Conservation (phyloP, 2,888 invertebrate species). For the Heliconius aoede region DNA sequence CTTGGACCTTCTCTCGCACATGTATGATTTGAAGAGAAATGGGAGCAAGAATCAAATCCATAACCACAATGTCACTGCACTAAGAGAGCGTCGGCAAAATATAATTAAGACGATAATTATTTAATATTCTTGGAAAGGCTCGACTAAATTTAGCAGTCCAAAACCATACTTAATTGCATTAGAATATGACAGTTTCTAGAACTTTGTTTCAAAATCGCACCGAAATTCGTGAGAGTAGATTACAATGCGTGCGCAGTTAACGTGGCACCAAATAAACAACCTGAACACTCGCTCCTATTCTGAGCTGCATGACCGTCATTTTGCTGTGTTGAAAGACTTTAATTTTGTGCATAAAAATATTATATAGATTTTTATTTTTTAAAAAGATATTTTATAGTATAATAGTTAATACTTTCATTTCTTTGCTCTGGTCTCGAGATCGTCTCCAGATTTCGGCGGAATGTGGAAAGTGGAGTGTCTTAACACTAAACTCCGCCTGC, state of each 20-base stretch:
- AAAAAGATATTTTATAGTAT: too few species aligned
- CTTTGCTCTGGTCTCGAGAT: not conserved
- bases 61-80: not conserved
- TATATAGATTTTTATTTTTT: too few species aligned
- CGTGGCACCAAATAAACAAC: conserved; percentile 16
- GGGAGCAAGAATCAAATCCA: not conserved
- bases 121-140: too few species aligned
- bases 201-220: conserved; percentile 19
- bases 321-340: conserved; percentile 1
- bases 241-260: conserved; percentile 27
- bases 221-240: conserved; percentile 39
- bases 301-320: conserved; percentile 2
- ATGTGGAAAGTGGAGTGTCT: too few species aligned
- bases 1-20: too few species aligned
- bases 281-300: conserved; percentile 5
- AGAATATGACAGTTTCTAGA: conserved; percentile 22
- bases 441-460: too few species aligned
- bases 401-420: too few species aligned
- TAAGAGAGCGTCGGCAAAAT: not conserved
- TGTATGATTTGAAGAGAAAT: too few species aligned
- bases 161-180: not conserved
- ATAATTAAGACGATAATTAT: not conserved
- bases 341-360: too few species aligned
- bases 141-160: too few species aligned
- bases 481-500: too few species aligned